Conservation (phyloP, 2,797 vertebrate genomes). For the Diplodus puntazzo region DNA sequence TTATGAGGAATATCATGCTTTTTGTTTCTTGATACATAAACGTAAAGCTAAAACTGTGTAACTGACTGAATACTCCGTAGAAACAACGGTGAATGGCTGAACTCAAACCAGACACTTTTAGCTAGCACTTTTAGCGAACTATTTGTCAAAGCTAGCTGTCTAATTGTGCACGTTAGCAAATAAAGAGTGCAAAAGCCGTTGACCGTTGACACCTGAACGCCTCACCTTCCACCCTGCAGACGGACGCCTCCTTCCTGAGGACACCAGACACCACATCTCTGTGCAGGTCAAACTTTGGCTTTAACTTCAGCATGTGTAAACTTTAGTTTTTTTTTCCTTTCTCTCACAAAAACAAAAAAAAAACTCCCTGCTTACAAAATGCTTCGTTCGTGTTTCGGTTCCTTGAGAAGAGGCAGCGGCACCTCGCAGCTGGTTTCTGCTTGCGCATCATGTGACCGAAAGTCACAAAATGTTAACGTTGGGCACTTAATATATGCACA, state of each 20-base stretch:
- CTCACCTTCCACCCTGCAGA: constrained; percentile 81
- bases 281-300: constrained; percentile 76
- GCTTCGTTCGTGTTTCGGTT: neutral
- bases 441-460: constrained; percentile 72
- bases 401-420: constrained; percentile 34
- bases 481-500: neutral
- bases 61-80: no score
- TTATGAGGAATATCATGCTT: neutral
- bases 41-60: neutral
- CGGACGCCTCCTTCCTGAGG: constrained; percentile 78
- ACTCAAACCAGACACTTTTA: neutral
- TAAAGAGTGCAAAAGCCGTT: neutral
- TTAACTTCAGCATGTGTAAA: constrained; percentile 77
- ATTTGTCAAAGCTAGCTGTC: neutral
- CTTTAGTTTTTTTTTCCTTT: neutral
- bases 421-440: constrained; percentile 31
- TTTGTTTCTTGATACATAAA: accelerated
- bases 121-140: neutral
- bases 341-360: neutral
- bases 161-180: accelerated
- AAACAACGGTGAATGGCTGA: neutral
- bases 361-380: neutral
- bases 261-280: constrained; percentile 80
- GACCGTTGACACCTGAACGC: constrained; percentile 50
- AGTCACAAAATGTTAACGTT: constrained; percentile 16